These are phyloP conservation scores for Sternotherus odoratus DNA, from an alignment of 2,797 vertebrate genomes.

Conservation along the genomic window DNA sequence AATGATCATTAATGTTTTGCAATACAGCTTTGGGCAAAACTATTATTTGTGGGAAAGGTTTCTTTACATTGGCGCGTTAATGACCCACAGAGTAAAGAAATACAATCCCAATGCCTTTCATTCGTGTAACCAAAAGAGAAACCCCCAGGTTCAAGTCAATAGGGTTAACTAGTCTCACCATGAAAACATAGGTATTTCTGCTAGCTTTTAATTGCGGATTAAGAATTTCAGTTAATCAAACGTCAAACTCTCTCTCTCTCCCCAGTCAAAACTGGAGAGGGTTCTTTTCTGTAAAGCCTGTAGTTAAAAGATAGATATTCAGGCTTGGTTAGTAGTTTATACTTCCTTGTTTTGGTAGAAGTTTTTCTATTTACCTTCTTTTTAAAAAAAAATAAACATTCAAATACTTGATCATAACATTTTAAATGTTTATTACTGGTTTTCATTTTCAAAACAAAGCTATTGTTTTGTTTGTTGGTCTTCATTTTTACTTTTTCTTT, in stretches of 20 bases:
- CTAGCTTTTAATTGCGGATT: constrained; percentile 67
- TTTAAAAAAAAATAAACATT: background rate
- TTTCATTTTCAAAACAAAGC: background rate
- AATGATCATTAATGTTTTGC: constrained; percentile 21
- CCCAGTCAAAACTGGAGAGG: background rate
- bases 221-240: constrained; percentile 75
- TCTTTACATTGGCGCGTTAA: constrained; percentile 56
- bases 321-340: background rate
- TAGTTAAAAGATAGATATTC: background rate
- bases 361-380: background rate
- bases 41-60: constrained; percentile 9
- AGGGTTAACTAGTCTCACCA: constrained; percentile 67
- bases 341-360: background rate
- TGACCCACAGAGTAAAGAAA: constrained; percentile 36
- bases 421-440: background rate
- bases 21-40: background rate
- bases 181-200: constrained; percentile 68
- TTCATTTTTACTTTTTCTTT: background rate
- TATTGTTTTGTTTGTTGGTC: background rate
- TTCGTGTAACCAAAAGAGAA: constrained; percentile 31
- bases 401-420: background rate
- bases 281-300: background rate
- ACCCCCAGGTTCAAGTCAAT: constrained; percentile 59
- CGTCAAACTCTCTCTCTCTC: constrained; percentile 37
- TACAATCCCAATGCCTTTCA: constrained; percentile 41